Evolutionary conservation across 2,888 invertebrate genomes (phyloP).

Genomic region (Brenthis hecate): DNA sequence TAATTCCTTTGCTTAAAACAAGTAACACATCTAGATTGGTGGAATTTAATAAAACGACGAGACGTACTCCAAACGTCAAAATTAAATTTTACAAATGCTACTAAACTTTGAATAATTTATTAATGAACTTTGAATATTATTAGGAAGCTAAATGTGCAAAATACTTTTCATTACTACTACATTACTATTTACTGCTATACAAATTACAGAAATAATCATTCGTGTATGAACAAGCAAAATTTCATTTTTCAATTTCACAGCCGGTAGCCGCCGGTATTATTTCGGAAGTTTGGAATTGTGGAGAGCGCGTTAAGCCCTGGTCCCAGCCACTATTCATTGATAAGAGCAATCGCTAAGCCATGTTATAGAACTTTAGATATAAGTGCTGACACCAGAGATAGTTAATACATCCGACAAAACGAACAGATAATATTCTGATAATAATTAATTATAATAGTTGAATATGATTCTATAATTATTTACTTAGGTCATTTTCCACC

Average conservation of each 20-base stretch:
- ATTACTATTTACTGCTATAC: constrained; percentile 9
- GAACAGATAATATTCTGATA: no score
- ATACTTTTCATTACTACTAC: no score
- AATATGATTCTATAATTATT: no score
- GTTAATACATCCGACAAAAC: no score
- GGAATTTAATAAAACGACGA: constrained; percentile 3
- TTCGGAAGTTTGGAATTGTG: no score
- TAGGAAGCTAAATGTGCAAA: not conserved
- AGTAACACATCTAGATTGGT: constrained; percentile 3
- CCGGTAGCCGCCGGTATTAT: not conserved
- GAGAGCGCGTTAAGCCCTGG: no score
- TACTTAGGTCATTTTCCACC: no score
- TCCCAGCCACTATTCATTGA: no score
- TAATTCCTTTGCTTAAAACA: not conserved
- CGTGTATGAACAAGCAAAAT: constrained; percentile 2
- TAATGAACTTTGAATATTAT: not conserved
- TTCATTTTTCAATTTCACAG: not conserved
- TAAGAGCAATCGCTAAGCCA: no score
- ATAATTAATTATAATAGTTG: no score
- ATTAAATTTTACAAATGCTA: constrained; percentile 1
- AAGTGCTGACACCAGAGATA: no score
- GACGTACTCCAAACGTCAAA: not conserved
- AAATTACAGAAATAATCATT: constrained; percentile 9
- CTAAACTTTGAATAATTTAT: not conserved
- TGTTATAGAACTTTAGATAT: no score